Conservation (phyloP, 2,113 vertebrate species). For the Pomatostomus ruficeps region DNA sequence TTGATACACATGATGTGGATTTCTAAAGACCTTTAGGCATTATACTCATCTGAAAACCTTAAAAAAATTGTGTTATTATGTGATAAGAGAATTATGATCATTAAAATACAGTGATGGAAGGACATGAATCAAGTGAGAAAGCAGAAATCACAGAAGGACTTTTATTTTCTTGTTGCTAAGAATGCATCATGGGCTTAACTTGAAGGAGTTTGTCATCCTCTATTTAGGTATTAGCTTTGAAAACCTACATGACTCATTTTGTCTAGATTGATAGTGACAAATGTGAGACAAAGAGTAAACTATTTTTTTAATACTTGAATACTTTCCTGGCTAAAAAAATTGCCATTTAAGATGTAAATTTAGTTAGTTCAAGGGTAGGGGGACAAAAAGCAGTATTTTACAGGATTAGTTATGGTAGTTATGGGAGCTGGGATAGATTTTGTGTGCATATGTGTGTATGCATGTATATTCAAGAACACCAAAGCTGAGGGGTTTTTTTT, state of each 20-base stretch:
- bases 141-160: neutral
- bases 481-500: neutral
- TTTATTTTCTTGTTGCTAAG: neutral
- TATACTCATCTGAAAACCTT: neutral
- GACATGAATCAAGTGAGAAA: neutral
- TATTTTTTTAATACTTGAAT: neutral
- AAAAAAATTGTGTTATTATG: neutral
- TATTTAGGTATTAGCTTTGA: neutral
- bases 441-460: rapidly evolving
- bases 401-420: neutral
- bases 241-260: neutral
- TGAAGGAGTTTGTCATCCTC: neutral
- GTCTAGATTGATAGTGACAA: neutral
- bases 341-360: neutral
- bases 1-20: neutral
- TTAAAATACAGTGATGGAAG: neutral
- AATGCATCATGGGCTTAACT: neutral
- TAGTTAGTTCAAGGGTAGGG: neutral
- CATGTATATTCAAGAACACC: neutral
- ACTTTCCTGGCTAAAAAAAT: neutral
- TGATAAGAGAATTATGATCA: neutral
- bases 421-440: neutral
- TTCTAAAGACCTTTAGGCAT: neutral
- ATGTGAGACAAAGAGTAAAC: neutral
- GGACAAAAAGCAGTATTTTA: neutral